Base-by-base conservation (phyloP, 2,797 vertebrate species). In the Mormyrops attenuatus region DNA sequence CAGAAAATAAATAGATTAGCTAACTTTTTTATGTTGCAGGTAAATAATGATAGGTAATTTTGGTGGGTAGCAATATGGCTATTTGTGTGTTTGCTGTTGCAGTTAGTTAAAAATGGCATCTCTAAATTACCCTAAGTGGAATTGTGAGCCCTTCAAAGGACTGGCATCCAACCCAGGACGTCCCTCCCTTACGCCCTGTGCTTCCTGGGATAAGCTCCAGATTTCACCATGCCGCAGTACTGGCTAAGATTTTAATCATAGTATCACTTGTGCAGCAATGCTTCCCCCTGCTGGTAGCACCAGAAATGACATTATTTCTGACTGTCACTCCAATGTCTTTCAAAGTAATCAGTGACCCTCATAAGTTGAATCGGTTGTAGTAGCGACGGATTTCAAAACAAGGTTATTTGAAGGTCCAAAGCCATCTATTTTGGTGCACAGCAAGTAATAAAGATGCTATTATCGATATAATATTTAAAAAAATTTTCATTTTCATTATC, bases 211-310 rank as follows among this genome's bases (percentile, higher is more conserved):
- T 69, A 69, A 26, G 44, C 44, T 85, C 47, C 44, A 34, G n/a
- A 47, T 22, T 69, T 34, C 44, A 5, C 47, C 7, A 22, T 52
- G 41, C 47, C 9, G 34, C 44, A 22, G 50, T 88, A 57, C 13
- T 22, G 17, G 11, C 38, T 88, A 69, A 17, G 20, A 22, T 26
- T 44, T 49, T 52, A 20, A 50, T 26, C n/a, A 73, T 66, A 30
- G n/a, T 26, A 52, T 69, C 57, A 66, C 55, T 50, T 13, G 20
- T 41, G 47, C 38, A 69, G 5, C 89, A 92, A 93, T 90, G 90
- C 91, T 93, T 93, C 91, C 0, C 92, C 91, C 94, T 93, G 88
- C 92, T 93, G 93, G 92, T 89, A 11, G 60, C 11, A 73, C 20
- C 17, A 15, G 55, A 49, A 15, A 89, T 89, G 66, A 63, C 80